Conservation (phyloP, 2,888 invertebrate species). For the Tipula helvola region DNA sequence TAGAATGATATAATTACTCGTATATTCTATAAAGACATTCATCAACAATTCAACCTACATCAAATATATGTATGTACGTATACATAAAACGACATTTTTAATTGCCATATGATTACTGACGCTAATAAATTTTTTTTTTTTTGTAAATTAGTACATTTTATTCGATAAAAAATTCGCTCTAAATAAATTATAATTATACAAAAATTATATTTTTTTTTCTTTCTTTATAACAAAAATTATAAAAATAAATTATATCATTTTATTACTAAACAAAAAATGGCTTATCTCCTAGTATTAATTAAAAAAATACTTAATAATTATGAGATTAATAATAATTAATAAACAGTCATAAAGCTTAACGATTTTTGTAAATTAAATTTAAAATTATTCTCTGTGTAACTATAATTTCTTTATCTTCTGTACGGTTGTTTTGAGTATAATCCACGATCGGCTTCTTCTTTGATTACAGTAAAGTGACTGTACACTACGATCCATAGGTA, state of each 20-base stretch:
- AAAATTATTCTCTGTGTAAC: neutral
- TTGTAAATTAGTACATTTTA: neutral
- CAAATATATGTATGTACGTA: too few species aligned
- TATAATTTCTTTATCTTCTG: conserved; percentile 26
- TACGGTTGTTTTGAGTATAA: conserved; percentile 65
- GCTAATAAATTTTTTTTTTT: neutral
- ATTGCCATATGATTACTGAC: too few species aligned
- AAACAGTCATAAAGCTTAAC: neutral
- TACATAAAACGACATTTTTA: too few species aligned
- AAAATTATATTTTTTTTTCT: neutral
- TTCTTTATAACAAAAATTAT: neutral
- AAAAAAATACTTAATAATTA: neutral
- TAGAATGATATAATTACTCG: too few species aligned
- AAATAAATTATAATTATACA: neutral
- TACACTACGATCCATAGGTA: conserved; percentile 77
- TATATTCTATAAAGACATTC: too few species aligned
- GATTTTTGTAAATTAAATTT: neutral
- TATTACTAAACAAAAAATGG: neutral
- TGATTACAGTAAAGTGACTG: conserved; percentile 62
- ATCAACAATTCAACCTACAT: neutral
- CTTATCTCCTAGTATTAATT: neutral
- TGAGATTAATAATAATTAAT: neutral
- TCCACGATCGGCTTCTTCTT: conserved; percentile 56
- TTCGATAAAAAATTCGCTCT: neutral
- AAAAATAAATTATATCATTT: neutral